A percentile compares a stretch with the other conserved stretches of the same genome.
phyloP scores from a whole-genome alignment of 2,113 vertebrate genomes.

The Laticauda colubrina region DNA sequence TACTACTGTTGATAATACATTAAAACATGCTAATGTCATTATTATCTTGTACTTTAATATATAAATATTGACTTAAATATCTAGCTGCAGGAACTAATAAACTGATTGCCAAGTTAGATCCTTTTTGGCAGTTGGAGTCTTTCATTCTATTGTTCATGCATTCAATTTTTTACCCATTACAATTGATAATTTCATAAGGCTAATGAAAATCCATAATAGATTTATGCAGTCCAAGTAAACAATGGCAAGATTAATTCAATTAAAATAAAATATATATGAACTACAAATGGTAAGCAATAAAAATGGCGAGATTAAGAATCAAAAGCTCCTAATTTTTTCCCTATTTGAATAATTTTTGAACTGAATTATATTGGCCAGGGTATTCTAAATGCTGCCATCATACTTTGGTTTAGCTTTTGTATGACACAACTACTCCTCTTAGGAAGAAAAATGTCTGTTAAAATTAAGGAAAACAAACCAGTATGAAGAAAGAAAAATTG shows the following conservation, averaged over 20 bases:
- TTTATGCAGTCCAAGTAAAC: neutral
- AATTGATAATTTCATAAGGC: neutral
- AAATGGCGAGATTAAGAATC: neutral
- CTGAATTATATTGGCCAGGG: neutral
- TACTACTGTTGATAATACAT: neutral
- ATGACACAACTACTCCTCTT: neutral
- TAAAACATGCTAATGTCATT: neutral
- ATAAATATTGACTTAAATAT: neutral
- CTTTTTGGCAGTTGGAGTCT: neutral
- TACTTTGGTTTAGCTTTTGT: neutral
- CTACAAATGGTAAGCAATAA: neutral
- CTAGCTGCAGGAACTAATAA: neutral
- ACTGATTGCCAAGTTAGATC: neutral
- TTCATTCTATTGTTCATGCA: neutral
- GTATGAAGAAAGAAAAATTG: neutral
- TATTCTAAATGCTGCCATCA: neutral
- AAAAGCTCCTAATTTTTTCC: neutral
- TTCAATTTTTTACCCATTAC: neutral
- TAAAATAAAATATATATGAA: neutral
- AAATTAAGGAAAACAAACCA: neutral
- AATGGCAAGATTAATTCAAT: neutral
- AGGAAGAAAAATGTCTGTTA: neutral
- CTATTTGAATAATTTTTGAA: neutral
- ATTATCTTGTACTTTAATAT: neutral
- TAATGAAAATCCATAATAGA: neutral